phyloP scores from a whole-genome alignment of 1,140 invertebrate genomes.

The silkworm (Bombyx mori) region ASM3026992v2 NC_085109.1:9765501-9766000 shows the following conservation, averaged over 20 bases:
- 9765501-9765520: slow-evolving; percentile 81
- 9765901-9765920: slow-evolving; percentile 41
- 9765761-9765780: slow-evolving; percentile 67
- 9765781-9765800: slow-evolving; percentile 49
- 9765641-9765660: slow-evolving; percentile 36
- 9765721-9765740: slow-evolving; percentile 47
- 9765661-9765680: neutral
- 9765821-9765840: slow-evolving; percentile 67
- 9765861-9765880: slow-evolving; percentile 62
- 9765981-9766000: slow-evolving; percentile 64
- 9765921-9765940: slow-evolving; percentile 59
- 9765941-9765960: slow-evolving; percentile 68
- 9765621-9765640: neutral
- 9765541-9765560: slow-evolving; percentile 80
- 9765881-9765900: slow-evolving; percentile 66
- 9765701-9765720: neutral
- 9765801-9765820: slow-evolving; percentile 61
- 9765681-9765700: neutral
- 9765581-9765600: slow-evolving; percentile 68
- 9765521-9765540: slow-evolving; percentile 83
- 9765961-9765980: slow-evolving; percentile 71
- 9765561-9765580: slow-evolving; percentile 70
- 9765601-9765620: slow-evolving; percentile 69
- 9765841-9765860: slow-evolving; percentile 68
- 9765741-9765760: slow-evolving; percentile 64